phyloP scores from a whole-genome alignment of 2,888 invertebrate genomes.

The Encarsia formosa region DNA sequence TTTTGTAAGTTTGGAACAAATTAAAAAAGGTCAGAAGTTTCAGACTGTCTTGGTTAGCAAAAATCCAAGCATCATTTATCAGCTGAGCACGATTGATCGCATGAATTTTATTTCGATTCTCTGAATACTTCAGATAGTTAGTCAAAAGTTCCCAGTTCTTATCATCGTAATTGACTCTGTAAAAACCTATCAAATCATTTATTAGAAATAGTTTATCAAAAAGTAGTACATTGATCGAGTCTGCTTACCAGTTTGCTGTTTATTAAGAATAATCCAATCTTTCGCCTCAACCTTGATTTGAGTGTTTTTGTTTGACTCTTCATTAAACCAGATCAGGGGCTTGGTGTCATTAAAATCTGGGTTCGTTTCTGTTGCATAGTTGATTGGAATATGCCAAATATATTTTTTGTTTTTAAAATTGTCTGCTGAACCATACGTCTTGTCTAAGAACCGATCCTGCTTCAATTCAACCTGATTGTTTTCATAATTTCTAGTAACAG shows the following conservation, averaged over 20 bases:
- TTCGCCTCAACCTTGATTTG: constrained; percentile 33
- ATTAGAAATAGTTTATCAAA: neutral
- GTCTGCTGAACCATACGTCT: neutral
- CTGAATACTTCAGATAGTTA: constrained; percentile 56
- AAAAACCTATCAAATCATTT: constrained; percentile 52
- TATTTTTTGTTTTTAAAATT: constrained; percentile 15
- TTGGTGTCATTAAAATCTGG: constrained; percentile 53
- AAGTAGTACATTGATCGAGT: no score
- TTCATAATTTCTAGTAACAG: constrained; percentile 51
- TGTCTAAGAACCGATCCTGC: constrained; percentile 47
- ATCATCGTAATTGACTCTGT: constrained; percentile 73
- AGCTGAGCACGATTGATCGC: constrained; percentile 75
- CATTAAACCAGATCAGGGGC: constrained; percentile 54
- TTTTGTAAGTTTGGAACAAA: constrained; percentile 68
- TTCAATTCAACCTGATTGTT: constrained; percentile 50
- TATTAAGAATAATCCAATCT: constrained; percentile 62
- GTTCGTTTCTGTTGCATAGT: constrained; percentile 30
- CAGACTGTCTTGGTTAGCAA: constrained; percentile 68
- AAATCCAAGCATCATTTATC: constrained; percentile 72
- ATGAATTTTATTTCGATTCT: constrained; percentile 55
- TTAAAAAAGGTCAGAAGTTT: constrained; percentile 71
- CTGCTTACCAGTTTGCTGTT: constrained; percentile 58
- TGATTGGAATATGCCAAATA: constrained; percentile 43
- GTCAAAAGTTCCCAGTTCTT: constrained; percentile 71
- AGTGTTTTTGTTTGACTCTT: neutral